Evolutionary conservation across 2,888 invertebrate species (phyloP).

Genomic region (Psococerastis gibbosa): DNA sequence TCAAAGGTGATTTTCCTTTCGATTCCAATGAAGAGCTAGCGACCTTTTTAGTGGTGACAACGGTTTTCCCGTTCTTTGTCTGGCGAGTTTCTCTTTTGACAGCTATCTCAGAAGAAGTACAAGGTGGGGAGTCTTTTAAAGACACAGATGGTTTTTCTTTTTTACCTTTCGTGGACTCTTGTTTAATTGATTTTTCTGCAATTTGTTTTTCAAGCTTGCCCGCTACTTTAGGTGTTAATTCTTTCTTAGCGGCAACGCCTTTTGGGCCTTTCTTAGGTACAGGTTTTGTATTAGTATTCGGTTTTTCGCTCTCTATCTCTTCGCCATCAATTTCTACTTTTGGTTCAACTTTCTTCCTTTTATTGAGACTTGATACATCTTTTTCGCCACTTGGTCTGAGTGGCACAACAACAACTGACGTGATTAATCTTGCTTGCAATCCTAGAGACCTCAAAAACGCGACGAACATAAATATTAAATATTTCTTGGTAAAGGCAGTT

Average conservation of each 20-base stretch:
- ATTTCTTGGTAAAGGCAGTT: constrained; percentile 33
- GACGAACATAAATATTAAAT: constrained; percentile 56
- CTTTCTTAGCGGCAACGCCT: no score
- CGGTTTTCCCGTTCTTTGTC: no score
- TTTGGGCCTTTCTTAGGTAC: no score
- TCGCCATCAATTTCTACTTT: constrained; percentile 12
- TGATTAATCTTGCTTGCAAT: constrained; percentile 57
- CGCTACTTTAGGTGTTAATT: no score
- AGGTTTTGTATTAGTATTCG: constrained; percentile 10
- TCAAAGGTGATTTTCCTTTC: no score
- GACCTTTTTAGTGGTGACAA: no score
- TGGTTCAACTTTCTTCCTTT: constrained; percentile 12
- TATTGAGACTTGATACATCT: constrained; percentile 11
- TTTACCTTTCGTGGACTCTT: no score
- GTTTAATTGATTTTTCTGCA: not conserved
- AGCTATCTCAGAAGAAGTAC: no score
- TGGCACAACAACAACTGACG: constrained; percentile 60
- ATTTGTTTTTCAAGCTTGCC: not conserved
- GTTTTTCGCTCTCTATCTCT: constrained; percentile 14
- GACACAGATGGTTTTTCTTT: no score
- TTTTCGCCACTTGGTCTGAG: constrained; percentile 37
- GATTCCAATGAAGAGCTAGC: no score
- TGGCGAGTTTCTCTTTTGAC: no score
- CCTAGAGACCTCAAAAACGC: constrained; percentile 60
- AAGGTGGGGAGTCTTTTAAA: no score